Percentiles rank a stretch among this genome's conserved stretches.
Conservation (phyloP, 2,113 vertebrate species). For the Alectura lathami region DNA sequence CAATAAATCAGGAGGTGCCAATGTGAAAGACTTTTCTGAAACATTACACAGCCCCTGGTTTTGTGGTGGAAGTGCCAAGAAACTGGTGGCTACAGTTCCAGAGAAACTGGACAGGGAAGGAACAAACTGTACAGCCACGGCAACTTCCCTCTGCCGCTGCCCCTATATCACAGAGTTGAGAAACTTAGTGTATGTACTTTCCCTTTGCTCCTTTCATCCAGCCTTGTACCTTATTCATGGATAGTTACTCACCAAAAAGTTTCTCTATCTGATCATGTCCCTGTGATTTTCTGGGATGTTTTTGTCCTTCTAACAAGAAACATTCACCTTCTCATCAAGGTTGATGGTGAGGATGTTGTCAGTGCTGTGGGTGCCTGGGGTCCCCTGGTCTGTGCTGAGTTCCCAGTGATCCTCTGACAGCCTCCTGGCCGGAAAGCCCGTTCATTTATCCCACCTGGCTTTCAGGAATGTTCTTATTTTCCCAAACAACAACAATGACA, state of each 20-base stretch:
- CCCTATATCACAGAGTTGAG: accelerated
- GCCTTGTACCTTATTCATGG: neutral
- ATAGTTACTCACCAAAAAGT: neutral
- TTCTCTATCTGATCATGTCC: neutral
- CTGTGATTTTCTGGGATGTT: neutral
- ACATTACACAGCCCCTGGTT: neutral
- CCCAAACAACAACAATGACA: neutral
- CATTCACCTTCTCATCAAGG: accelerated
- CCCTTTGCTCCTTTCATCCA: neutral
- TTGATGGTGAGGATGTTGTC: neutral
- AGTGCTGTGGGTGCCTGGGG: neutral
- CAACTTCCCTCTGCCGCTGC: neutral
- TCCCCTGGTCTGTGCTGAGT: neutral
- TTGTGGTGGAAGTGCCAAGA: neutral
- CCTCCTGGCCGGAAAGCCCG: neutral
- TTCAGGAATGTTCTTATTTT: neutral
- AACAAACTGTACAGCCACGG: accelerated
- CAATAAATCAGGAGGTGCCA: neutral
- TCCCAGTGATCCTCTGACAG: neutral
- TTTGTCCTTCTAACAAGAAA: neutral
- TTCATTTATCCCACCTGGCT: neutral
- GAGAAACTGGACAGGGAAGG: neutral
- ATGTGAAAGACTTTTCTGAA: neutral
- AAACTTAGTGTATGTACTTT: neutral
- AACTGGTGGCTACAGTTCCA: accelerated